Conservation (phyloP, 2,113 vertebrate species). For the Sander lucioperca region DNA sequence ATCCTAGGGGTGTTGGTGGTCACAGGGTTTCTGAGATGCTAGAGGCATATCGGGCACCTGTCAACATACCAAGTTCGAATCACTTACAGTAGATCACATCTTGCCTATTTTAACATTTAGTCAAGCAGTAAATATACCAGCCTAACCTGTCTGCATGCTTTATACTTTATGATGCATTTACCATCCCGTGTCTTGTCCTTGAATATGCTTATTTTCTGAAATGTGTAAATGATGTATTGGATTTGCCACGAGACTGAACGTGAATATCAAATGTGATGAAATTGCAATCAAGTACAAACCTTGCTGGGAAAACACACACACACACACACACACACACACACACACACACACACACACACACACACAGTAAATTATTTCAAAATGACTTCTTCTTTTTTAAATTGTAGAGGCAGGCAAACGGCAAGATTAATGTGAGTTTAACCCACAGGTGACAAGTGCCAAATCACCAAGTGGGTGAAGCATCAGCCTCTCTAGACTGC, state of each 20-base stretch:
- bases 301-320: not conserved
- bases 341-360: not conserved
- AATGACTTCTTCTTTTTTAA: not conserved
- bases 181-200: constrained; percentile 34
- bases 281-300: constrained; percentile 43
- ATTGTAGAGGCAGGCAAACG: not conserved
- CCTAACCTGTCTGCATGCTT: constrained; percentile 21
- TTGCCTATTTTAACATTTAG: constrained; percentile 33
- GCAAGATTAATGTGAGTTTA: not conserved
- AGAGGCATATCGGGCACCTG: constrained; percentile 20
- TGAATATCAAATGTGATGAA: constrained; percentile 55
- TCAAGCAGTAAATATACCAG: constrained; percentile 24
- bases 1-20: constrained; percentile 22
- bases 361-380: not conserved
- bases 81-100: constrained; percentile 36
- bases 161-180: constrained; percentile 39
- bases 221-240: constrained; percentile 50
- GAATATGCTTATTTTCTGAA: constrained; percentile 47
- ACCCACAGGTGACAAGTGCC: constrained; percentile 7
- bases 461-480: constrained; percentile 9
- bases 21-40: constrained; percentile 31
- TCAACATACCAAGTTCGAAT: constrained; percentile 28
- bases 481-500: not conserved
- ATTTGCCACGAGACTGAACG: constrained; percentile 44
- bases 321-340: not conserved